Conservation (phyloP, 2,888 invertebrate genomes). For the Scrobipalpa costella region DNA sequence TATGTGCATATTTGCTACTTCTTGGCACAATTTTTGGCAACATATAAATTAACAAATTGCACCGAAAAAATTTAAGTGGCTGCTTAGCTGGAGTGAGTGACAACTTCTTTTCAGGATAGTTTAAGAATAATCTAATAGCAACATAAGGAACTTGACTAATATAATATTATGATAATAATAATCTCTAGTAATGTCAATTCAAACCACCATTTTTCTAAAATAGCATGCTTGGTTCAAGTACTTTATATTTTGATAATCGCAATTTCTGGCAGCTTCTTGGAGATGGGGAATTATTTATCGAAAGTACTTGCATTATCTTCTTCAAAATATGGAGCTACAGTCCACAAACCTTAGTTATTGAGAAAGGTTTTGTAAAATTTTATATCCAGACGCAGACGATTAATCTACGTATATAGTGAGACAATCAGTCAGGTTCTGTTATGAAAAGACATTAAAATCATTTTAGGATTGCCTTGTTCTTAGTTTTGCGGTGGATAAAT, state of each 20-base stretch:
- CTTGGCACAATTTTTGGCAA: too few species aligned
- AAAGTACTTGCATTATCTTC: neutral
- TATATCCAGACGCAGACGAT: too few species aligned
- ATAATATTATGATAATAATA: neutral
- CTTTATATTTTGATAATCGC: too few species aligned
- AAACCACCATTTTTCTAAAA: neutral
- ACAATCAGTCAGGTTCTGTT: too few species aligned
- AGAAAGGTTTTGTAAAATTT: neutral
- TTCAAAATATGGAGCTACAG: neutral
- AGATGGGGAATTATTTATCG: neutral
- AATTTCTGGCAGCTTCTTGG: neutral
- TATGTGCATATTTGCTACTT: too few species aligned
- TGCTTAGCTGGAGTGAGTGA: too few species aligned
- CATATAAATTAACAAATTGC: too few species aligned
- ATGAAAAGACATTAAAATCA: neutral
- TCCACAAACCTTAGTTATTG: neutral
- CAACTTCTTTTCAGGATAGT: neutral
- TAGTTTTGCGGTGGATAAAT: slow-evolving; percentile 1
- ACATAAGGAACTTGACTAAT: neutral
- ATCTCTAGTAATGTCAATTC: slow-evolving; percentile 12
- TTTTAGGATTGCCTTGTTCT: neutral
- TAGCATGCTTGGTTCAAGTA: neutral
- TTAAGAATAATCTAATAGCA: neutral
- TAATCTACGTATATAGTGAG: too few species aligned
- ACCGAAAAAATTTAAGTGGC: too few species aligned